Evolutionary conservation across 1,140 invertebrate genomes (phyloP), one percentile per base, ranked within the genome.

Genomic region (Bilobella aurantiaca): DNA sequence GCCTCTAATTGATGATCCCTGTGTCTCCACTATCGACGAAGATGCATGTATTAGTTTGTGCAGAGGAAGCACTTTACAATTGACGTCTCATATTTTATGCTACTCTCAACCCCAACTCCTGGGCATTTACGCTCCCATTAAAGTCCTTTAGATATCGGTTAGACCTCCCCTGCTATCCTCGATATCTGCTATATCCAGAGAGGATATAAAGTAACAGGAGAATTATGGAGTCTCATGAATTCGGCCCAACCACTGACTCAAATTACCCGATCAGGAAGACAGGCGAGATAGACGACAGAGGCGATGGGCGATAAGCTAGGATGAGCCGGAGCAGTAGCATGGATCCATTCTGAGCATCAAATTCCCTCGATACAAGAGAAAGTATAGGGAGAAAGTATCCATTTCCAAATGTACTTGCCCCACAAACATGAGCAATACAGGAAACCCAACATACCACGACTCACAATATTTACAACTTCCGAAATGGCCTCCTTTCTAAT

Each of bases 201-300:
- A n/a, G 37, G 18, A 42, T 42, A 18, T 42, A 42, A 42, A 53
- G 49, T 53, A 53, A 53, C 49, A 53, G 14, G 49, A 53, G 49
- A 53, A 53, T 53, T 53, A 53, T 53, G 49, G 49, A 53, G 49
- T 53, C 49, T 53, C 49, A 53, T 53, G 49, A 53, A 53, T 53
- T 18, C 14, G 49, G 14, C 5, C 14, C 8, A 53, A 53, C 49
- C 49, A 53, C 49, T 53, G 49, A 53, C 49, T 53, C 49, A 53
- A 53, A 53, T 53, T 53, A 53, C 49, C 49, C 49, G 49, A 53
- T 53, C 49, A 53, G 12, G 12, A 8, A 23, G 49, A 23, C 14
- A 8, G 8, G 8, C 14, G 49, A 53, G 49, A 53, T 53, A 14
- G 8, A 5, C 8, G 49, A 23, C 12, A 53, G 21, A 23, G 23